phyloP scores from a whole-genome alignment of 2,888 invertebrate species.

The Stenchaetothrips biformis region DNA sequence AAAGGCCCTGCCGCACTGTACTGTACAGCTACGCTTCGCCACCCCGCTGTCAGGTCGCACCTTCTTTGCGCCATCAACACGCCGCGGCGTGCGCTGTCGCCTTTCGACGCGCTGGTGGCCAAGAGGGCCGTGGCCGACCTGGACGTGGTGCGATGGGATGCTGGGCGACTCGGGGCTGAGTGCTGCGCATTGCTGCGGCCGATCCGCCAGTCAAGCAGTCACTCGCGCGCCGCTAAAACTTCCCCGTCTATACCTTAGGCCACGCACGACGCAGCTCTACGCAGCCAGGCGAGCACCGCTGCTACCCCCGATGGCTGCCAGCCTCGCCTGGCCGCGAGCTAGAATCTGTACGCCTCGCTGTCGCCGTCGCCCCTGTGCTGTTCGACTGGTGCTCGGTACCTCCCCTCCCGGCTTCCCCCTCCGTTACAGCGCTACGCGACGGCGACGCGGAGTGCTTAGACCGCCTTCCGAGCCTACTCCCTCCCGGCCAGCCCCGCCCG shows the following conservation, averaged over 20 bases:
- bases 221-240: too few relatives aligned
- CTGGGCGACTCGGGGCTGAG: not conserved
- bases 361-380: not conserved
- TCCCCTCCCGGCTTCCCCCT: not conserved
- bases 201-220: too few relatives aligned
- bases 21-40: too few relatives aligned
- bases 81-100: too few relatives aligned
- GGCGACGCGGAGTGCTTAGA: not conserved
- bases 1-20: not conserved
- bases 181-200: too few relatives aligned
- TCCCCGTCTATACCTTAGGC: too few relatives aligned
- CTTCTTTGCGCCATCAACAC: conserved; percentile 24
- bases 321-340: too few relatives aligned
- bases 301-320: too few relatives aligned
- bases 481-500: not conserved
- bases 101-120: too few relatives aligned
- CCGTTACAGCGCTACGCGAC: not conserved
- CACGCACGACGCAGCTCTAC: too few relatives aligned
- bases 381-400: not conserved
- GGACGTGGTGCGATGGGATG: not conserved
- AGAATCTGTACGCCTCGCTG: too few relatives aligned
- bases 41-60: not conserved
- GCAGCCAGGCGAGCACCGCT: not conserved
- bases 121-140: too few relatives aligned
- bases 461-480: conserved; percentile 19